Base-by-base conservation (phyloP, 2,797 vertebrate species). In the Hylomyscus alleni region DNA sequence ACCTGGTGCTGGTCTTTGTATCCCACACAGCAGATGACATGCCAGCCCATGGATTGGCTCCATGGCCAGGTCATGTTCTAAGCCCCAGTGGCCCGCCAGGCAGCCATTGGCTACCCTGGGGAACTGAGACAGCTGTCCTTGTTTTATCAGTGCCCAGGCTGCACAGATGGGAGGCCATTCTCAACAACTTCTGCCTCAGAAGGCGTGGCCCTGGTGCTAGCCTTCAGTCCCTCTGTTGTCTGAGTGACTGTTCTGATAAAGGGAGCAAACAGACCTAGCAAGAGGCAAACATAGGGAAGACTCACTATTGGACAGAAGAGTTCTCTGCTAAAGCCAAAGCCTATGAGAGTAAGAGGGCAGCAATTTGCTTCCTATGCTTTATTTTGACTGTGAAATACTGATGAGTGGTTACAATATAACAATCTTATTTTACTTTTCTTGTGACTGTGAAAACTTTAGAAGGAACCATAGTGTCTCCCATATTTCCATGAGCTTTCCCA, bases 81-180 rank as follows among this genome's bases (percentile, higher is more conserved):
- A 95, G 96, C 97, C 80, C 95, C 92, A 75, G 72, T 26, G 97
- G 96, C 93, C 95, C 95, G 34, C 95, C 0, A 31, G 93, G 95
- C 96, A 97, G 98, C 96, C 96, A 96, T 97, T 97, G 95, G 92
- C 96, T 97, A 97, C 98, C 97, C 96, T 96, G 67, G 65, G 50
- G 58, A 98, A 92, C 95, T 14, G 44, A 96, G 97, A 95, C 98
- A 98, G 98, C 98, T 98, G 98, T 98, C 2, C 96, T 67, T 96
- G 98, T 98, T 98, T 99, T 98, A 99, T 98, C 98, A 98, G 95
- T 22, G 73, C 95, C 95, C 98, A 98, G 98, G 97, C 98, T 98
- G 93, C 96, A 99, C 99, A 99, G 99, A 99, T 99, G 99, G 99
- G 98, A 98, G 96, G 96, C 98, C 97, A 93, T 96, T 98, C 98